phyloP scores from a whole-genome alignment of 1,140 invertebrate genomes.

The Pararge aegeria region DNA sequence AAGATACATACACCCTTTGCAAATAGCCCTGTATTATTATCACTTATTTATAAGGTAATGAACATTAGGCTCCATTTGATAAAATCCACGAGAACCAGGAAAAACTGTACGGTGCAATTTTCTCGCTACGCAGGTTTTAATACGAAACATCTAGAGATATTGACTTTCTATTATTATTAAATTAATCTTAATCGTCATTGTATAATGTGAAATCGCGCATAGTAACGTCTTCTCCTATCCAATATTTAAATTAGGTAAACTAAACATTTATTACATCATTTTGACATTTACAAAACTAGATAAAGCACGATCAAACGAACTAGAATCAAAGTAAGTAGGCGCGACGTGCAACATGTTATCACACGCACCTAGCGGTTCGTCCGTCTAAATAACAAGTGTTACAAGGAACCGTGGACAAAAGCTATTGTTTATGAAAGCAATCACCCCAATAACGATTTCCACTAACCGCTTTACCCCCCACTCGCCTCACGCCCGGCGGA shows the following conservation, averaged over 20 bases:
- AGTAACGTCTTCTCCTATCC: background rate
- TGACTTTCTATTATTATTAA: no score
- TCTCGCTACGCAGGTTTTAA: no score
- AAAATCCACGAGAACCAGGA: no score
- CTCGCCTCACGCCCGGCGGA: constrained; percentile 44
- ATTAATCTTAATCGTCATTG: no score
- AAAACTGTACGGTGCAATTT: no score
- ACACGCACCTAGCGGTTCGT: constrained; percentile 46
- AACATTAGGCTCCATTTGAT: no score
- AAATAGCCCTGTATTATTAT: no score
- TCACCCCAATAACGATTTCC: constrained; percentile 78
- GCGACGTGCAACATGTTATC: constrained; percentile 46
- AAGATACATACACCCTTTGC: no score
- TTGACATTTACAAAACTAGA: background rate
- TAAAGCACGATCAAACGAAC: constrained; percentile 10
- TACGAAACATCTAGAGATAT: no score
- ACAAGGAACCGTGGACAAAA: constrained; percentile 67
- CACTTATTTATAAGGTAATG: no score
- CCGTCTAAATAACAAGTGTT: constrained; percentile 53
- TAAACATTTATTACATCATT: background rate
- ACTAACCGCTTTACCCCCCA: constrained; percentile 56
- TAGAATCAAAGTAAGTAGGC: background rate
- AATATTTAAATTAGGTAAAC: background rate
- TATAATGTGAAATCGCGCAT: no score
- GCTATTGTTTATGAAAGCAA: constrained; percentile 77